Evolutionary conservation across 2,113 vertebrate genomes (phyloP).

Genomic region (Onychorhynchus coronatus): DNA sequence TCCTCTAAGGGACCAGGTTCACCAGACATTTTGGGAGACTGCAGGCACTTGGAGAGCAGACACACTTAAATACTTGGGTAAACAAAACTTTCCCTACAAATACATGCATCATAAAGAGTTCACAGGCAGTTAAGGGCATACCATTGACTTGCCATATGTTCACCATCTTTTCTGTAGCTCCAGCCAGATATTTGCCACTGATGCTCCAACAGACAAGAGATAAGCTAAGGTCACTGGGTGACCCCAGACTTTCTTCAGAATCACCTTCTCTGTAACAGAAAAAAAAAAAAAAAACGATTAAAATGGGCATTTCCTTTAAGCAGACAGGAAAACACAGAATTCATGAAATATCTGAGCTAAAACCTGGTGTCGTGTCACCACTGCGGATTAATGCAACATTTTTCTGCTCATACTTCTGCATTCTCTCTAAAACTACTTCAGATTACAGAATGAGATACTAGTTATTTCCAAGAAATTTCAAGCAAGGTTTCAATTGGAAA

Average conservation of each 20-base stretch:
- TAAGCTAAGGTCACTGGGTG: slow-evolving; percentile 88
- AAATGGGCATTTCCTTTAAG: neutral
- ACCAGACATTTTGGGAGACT: neutral
- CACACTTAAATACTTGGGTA: neutral
- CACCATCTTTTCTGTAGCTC: slow-evolving; percentile 92
- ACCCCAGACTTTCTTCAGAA: slow-evolving; percentile 84
- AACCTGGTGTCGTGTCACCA: neutral
- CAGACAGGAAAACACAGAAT: neutral
- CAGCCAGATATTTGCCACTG: slow-evolving; percentile 91
- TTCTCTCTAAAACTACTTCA: neutral
- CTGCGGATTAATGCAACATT: neutral
- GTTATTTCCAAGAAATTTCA: neutral
- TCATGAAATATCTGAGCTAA: neutral
- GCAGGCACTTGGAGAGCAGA: neutral
- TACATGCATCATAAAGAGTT: fast-evolving
- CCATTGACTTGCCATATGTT: slow-evolving; percentile 99
- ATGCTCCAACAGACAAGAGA: slow-evolving; percentile 93
- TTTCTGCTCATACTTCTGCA: neutral
- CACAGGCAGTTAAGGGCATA: slow-evolving; percentile 45
- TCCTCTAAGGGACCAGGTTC: neutral
- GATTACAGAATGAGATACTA: neutral
- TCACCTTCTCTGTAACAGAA: slow-evolving; percentile 79
- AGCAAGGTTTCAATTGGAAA: neutral
- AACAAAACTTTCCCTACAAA: neutral
- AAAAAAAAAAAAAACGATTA: neutral